A percentile compares a stretch with the other conserved stretches of the same genome.
Conservation (phyloP, 2,797 vertebrate genomes). For the Manis pentadactyla region DNA sequence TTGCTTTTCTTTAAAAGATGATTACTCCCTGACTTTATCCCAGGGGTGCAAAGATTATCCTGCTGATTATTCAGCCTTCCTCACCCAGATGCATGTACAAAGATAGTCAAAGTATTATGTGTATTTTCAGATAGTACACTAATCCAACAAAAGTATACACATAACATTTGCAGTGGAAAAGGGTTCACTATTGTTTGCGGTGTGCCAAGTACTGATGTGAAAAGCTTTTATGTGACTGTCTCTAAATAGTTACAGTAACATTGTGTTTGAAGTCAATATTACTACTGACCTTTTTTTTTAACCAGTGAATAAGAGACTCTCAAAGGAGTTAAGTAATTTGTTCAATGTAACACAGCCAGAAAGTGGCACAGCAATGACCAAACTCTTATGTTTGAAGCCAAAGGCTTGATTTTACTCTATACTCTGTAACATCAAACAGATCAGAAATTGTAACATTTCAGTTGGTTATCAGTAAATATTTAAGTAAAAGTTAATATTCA, state of each 20-base stretch:
- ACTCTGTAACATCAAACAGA: not conserved
- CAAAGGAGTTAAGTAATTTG: conserved; percentile 43
- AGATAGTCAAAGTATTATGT: not conserved
- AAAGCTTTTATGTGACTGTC: not conserved
- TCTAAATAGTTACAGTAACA: conserved; percentile 30
- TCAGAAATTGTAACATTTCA: conserved; percentile 35
- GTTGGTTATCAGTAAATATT: conserved; percentile 61
- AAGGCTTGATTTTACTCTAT: not conserved
- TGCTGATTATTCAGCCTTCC: not conserved
- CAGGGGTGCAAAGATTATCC: not conserved
- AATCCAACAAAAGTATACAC: conserved; percentile 17
- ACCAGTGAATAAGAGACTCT: not conserved
- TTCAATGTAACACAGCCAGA: not conserved
- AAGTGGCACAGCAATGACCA: conserved; percentile 5
- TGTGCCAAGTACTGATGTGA: not conserved
- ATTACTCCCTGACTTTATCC: not conserved
- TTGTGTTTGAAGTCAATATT: not conserved
- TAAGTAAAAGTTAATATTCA: conserved; percentile 53
- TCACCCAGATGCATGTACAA: not conserved
- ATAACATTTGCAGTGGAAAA: conserved; percentile 31
- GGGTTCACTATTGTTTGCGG: not conserved
- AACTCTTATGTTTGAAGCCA: not conserved
- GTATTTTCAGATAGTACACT: not conserved
- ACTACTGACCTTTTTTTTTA: not conserved
- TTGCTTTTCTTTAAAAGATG: not conserved